These are phyloP conservation scores for Hypanus sabinus DNA, from an alignment of 2,113 vertebrate species.

Conservation along the genomic window DNA sequence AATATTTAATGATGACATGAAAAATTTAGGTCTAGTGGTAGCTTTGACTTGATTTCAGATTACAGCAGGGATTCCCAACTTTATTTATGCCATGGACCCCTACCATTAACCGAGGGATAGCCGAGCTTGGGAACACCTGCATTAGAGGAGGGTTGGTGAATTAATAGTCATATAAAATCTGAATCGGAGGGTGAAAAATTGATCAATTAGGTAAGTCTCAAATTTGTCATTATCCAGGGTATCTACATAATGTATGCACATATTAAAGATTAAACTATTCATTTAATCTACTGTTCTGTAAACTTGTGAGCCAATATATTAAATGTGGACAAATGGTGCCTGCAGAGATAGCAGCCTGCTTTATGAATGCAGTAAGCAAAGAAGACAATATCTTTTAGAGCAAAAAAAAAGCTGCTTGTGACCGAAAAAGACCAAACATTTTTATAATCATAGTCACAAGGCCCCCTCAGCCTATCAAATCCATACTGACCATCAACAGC, in stretches of 20 bases:
- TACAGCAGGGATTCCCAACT: too few species aligned
- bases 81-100: too few species aligned
- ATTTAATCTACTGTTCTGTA: not conserved
- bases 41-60: not conserved
- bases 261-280: not conserved
- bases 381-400: not conserved
- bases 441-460: too few species aligned
- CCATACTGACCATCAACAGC: too few species aligned
- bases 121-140: too few species aligned
- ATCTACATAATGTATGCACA: not conserved
- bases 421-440: not conserved
- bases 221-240: not conserved
- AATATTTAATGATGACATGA: not conserved
- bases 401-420: not conserved
- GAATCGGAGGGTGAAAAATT: not conserved
- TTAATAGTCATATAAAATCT: not conserved
- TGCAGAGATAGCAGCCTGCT: not conserved
- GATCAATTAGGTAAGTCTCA: not conserved
- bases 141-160: not conserved
- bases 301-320: not conserved
- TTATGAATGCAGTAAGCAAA: not conserved
- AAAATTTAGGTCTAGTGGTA: not conserved
- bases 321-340: not conserved
- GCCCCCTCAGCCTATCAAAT: too few species aligned
- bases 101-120: too few species aligned